A percentile compares a stretch with the other conserved stretches of the same genome.
Conservation (phyloP, 1,140 invertebrate genomes). For the Streblospio benedicti region DNA sequence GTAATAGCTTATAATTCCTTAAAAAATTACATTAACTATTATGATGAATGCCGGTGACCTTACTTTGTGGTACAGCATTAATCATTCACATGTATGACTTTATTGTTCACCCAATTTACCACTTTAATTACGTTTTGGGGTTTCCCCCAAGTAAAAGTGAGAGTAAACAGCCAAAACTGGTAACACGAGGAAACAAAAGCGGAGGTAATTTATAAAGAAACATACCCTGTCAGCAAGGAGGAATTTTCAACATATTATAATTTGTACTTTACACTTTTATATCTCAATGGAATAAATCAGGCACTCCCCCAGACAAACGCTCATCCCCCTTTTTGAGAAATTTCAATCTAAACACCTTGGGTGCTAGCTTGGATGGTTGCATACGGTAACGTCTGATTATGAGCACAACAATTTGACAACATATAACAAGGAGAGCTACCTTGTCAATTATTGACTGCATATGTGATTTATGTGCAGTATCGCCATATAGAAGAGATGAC, state of each 20-base stretch:
- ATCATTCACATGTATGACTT: neutral
- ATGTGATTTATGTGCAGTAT: constrained; percentile 88
- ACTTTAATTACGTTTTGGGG: neutral
- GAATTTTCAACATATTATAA: neutral
- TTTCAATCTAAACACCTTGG: neutral
- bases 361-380: no score
- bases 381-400: neutral
- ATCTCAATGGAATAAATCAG: neutral
- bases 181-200: no score
- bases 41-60: neutral
- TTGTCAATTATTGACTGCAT: constrained; percentile 94
- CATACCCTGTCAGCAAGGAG: no score
- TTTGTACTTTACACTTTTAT: neutral
- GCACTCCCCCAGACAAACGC: neutral
- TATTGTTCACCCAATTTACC: neutral
- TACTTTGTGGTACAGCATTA: neutral
- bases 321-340: neutral
- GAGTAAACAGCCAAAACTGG: no score
- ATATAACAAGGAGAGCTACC: constrained; percentile 28
- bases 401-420: neutral
- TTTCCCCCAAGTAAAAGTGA: no score
- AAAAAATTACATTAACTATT: neutral
- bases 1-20: neutral
- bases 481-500: constrained; percentile 92
- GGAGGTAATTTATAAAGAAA: no score